A percentile compares a stretch with the other conserved stretches of the same genome.
Evolutionary conservation across 2,113 vertebrate genomes (phyloP).

Genomic region (Caranx ignobilis): DNA sequence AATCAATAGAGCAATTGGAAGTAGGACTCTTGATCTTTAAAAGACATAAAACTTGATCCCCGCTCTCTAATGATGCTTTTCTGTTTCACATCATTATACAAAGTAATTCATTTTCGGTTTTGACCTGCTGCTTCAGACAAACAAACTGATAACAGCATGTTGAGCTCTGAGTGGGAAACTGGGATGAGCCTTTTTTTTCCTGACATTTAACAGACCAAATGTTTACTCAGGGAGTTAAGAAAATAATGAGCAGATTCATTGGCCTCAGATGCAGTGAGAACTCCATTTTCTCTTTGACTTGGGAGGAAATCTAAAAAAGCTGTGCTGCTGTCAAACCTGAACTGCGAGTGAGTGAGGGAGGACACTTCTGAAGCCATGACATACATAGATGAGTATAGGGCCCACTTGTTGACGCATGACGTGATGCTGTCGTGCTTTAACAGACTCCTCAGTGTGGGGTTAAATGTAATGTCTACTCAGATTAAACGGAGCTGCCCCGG

Average conservation of each 20-base stretch:
- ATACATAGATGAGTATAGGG: neutral
- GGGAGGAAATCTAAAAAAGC: neutral
- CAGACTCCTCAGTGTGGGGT: neutral
- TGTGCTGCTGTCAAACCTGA: constrained; percentile 8
- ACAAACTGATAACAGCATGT: neutral
- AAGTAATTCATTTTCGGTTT: neutral
- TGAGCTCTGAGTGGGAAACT: no score
- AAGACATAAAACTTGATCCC: neutral
- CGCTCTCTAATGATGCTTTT: neutral
- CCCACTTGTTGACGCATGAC: neutral
- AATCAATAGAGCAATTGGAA: neutral
- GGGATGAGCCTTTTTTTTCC: neutral
- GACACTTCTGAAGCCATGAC: neutral
- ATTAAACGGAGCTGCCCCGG: neutral
- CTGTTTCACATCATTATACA: neutral
- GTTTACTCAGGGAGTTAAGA: neutral
- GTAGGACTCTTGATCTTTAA: neutral
- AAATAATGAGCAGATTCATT: neutral
- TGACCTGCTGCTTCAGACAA: neutral
- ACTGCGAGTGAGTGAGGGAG: neutral
- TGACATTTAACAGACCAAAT: neutral
- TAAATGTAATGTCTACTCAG: neutral
- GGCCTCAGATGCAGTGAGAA: neutral
- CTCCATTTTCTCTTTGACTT: neutral
- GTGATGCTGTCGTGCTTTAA: neutral